Evolutionary conservation across 2,113 vertebrate genomes (phyloP).

Genomic region (Lycaon pictus): DNA sequence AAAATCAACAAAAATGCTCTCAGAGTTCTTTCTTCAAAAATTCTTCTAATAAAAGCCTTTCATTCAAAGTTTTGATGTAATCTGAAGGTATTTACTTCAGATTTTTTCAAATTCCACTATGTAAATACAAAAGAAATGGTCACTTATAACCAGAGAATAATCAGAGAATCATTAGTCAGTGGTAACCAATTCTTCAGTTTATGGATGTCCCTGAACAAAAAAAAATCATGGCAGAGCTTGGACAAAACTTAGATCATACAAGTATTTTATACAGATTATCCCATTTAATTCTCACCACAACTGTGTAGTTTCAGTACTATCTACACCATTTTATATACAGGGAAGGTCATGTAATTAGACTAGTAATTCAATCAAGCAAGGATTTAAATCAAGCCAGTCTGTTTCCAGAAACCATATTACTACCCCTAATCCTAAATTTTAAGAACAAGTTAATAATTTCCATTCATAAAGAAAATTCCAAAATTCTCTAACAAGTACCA

Average conservation of each 20-base stretch:
- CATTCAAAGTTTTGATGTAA: conserved; percentile 65
- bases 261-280: not conserved
- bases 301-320: not conserved
- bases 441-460: not conserved
- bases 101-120: not conserved
- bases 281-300: not conserved
- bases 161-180: not conserved
- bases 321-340: not conserved
- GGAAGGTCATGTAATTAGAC: not conserved
- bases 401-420: not conserved
- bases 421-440: not conserved
- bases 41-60: conserved; percentile 46
- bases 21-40: conserved; percentile 57
- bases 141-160: conserved; percentile 31
- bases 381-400: not conserved
- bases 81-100: not conserved
- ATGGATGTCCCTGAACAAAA: not conserved
- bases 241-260: not conserved
- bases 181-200: conserved; percentile 36
- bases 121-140: not conserved
- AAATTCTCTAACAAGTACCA: not conserved
- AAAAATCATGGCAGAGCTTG: not conserved
- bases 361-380: not conserved
- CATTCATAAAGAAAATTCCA: not conserved
- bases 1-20: conserved; percentile 66